These are phyloP conservation scores for Scopus umbretta DNA, from an alignment of 2,113 vertebrate species.

Conservation along the genomic window DNA sequence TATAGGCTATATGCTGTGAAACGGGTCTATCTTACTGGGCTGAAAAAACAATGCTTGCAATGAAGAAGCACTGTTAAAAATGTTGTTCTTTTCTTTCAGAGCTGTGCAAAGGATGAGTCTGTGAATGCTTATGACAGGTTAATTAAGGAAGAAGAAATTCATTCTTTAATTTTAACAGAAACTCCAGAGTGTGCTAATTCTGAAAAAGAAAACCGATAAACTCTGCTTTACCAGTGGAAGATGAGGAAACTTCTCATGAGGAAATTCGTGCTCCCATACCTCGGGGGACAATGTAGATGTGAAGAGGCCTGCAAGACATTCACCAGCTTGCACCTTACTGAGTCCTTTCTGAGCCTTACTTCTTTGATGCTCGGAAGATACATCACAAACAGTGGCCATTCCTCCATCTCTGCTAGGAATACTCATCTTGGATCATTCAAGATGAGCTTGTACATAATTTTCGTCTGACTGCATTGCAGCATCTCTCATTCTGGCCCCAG, in stretches of 20 bases:
- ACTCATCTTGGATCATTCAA: not conserved
- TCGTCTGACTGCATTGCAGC: not conserved
- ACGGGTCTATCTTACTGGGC: not conserved
- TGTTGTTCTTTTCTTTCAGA: slow-evolving; percentile 17
- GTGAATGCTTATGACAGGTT: not conserved
- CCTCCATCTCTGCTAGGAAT: not conserved
- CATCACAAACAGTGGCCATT: not conserved
- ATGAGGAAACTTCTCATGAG: not conserved
- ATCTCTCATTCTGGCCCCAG: not conserved
- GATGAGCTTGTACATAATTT: not conserved
- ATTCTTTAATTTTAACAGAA: slow-evolving; percentile 45
- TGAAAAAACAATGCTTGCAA: accelerated
- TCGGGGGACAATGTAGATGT: not conserved
- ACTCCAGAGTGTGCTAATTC: not conserved
- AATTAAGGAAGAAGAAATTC: slow-evolving; percentile 54
- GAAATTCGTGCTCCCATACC: not conserved
- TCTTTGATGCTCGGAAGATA: not conserved
- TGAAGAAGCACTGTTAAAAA: not conserved
- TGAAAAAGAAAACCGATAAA: not conserved
- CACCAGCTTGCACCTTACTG: not conserved
- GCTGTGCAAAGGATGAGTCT: slow-evolving; percentile 23
- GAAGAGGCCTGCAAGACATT: not conserved
- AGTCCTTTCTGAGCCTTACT: not conserved
- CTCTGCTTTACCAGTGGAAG: not conserved
- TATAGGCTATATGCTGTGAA: not conserved